Conservation (phyloP, 2,888 invertebrate species). For the Theristus sp. region DNA sequence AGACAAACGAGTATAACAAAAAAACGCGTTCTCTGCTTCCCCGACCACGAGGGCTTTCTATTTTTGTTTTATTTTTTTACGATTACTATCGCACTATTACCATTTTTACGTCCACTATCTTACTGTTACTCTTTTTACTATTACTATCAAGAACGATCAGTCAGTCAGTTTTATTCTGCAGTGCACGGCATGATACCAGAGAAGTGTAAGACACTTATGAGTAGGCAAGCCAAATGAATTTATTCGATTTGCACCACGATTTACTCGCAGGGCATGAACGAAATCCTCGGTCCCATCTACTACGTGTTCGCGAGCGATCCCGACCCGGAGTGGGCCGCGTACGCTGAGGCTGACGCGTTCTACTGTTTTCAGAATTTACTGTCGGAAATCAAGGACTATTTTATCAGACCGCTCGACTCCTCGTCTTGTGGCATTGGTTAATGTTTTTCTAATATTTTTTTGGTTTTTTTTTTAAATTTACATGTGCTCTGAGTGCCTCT, state of each 20-base stretch:
- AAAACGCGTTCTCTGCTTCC: too few relatives aligned
- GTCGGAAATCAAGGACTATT: constrained; percentile 82
- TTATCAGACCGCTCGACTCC: constrained; percentile 77
- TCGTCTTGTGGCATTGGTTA: constrained; percentile 24
- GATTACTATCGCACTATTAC: too few relatives aligned
- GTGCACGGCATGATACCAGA: too few relatives aligned
- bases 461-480: background rate
- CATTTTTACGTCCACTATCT: too few relatives aligned
- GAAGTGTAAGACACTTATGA: too few relatives aligned
- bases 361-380: constrained; percentile 95
- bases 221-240: too few relatives aligned
- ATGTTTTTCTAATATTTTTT: background rate
- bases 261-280: constrained; percentile 92
- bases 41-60: too few relatives aligned
- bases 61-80: background rate
- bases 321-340: constrained; percentile 57
- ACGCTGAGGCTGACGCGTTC: constrained; percentile 91
- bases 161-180: too few relatives aligned
- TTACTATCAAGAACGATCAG: too few relatives aligned
- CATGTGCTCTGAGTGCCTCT: too few relatives aligned
- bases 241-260: too few relatives aligned
- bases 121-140: too few relatives aligned
- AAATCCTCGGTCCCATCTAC: constrained; percentile 93
- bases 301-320: constrained; percentile 84
- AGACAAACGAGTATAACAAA: background rate